Percentiles rank a stretch among this genome's conserved stretches.
Evolutionary conservation across 2,888 invertebrate genomes (phyloP).

Genomic region (Pelosia muscerda): DNA sequence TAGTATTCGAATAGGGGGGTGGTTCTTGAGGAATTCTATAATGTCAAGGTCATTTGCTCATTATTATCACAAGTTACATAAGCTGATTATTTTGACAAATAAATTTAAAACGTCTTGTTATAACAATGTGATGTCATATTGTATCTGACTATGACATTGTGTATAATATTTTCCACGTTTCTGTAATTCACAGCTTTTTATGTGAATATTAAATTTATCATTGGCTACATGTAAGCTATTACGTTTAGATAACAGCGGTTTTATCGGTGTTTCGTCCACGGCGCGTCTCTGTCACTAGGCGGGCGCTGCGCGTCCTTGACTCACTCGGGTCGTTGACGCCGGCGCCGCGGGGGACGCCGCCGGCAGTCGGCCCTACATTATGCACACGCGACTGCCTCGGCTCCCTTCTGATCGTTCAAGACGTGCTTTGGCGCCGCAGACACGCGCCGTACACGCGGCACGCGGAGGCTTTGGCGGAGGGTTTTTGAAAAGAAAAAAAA

Average conservation of each 20-base stretch:
- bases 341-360: conserved; percentile 69
- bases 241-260: conserved; percentile 56
- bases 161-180: conserved; percentile 27
- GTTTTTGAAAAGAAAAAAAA: conserved; percentile 39
- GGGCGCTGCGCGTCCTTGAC: conserved; percentile 74
- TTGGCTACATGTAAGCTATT: conserved; percentile 42
- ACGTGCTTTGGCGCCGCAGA: conserved; percentile 59
- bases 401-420: conserved; percentile 65
- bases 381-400: conserved; percentile 73
- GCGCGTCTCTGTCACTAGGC: conserved; percentile 57
- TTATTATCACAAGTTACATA: background rate
- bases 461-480: conserved; percentile 39
- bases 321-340: conserved; percentile 77
- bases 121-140: background rate
- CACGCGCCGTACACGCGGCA: conserved; percentile 58
- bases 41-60: background rate
- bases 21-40: background rate
- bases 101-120: background rate
- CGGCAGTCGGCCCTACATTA: conserved; percentile 68
- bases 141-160: conserved; percentile 15
- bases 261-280: conserved; percentile 55
- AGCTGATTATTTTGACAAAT: background rate
- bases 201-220: conserved; percentile 47
- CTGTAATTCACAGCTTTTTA: conserved; percentile 42
- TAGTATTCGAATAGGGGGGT: background rate